Evolutionary conservation across 2,888 invertebrate species (phyloP).

Genomic region (Cyclophora albipunctata): DNA sequence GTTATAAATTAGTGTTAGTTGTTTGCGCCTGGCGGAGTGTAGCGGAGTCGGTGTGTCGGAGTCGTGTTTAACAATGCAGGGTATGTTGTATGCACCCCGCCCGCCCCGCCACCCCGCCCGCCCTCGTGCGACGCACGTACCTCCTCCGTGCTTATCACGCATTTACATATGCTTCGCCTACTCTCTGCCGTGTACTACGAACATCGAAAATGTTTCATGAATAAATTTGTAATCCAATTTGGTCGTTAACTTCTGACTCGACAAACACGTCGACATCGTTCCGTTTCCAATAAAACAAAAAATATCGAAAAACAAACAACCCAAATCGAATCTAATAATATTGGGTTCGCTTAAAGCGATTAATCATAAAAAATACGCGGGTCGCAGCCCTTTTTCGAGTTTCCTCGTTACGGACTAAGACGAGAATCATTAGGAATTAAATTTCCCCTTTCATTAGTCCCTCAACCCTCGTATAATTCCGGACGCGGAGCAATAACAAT

Average conservation of each 20-base stretch:
- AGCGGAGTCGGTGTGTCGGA: not conserved
- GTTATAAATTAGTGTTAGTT: not conserved
- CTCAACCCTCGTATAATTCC: constrained; percentile 76
- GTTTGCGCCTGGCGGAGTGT: not conserved
- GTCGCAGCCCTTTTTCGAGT: constrained; percentile 72
- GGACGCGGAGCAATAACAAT: constrained; percentile 76
- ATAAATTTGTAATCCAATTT: constrained; percentile 72
- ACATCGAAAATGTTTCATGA: constrained; percentile 72
- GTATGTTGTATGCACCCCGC: not conserved
- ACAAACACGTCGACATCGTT: constrained; percentile 44
- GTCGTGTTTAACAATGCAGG: not conserved
- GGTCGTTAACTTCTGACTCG: constrained; percentile 58
- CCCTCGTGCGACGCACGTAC: constrained; percentile 43
- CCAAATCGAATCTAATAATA: constrained; percentile 54
- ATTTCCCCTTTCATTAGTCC: constrained; percentile 77
- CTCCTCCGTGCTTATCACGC: constrained; percentile 63
- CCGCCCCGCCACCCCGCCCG: constrained; percentile 10
- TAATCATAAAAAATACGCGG: constrained; percentile 66
- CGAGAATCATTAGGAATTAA: constrained; percentile 77
- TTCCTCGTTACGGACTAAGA: constrained; percentile 75
- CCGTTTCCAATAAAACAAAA: constrained; percentile 45
- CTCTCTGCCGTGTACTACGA: constrained; percentile 59
- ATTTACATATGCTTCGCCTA: constrained; percentile 69
- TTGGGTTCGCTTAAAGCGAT: constrained; percentile 56
- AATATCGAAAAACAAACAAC: constrained; percentile 40